phyloP scores from a whole-genome alignment of 2,888 invertebrate genomes.

The Nomada fucata region DNA sequence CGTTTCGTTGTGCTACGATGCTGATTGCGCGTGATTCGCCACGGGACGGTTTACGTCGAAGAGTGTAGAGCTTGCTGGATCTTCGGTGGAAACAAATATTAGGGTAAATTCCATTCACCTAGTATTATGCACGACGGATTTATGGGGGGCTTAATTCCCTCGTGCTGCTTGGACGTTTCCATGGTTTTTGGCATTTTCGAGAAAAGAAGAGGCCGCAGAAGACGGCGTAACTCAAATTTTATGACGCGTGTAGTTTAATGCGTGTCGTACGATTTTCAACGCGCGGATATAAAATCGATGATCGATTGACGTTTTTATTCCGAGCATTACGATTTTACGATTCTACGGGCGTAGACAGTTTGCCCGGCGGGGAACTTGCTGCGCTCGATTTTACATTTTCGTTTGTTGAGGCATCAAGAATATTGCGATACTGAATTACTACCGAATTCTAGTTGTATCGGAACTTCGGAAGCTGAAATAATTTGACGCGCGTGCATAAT shows the following conservation, averaged over 20 bases:
- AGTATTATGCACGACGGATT: slow-evolving; percentile 42
- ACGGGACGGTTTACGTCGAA: too few relatives aligned
- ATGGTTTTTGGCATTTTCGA: not conserved
- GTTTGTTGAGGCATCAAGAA: not conserved
- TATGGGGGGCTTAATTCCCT: slow-evolving; percentile 49
- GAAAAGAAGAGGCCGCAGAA: slow-evolving; percentile 10
- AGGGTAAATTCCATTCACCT: too few relatives aligned
- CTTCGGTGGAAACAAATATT: too few relatives aligned
- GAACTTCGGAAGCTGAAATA: not conserved
- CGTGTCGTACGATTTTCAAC: slow-evolving; percentile 43
- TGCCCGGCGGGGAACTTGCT: not conserved
- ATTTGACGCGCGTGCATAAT: not conserved
- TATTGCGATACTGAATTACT: not conserved
- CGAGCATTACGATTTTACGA: slow-evolving; percentile 59
- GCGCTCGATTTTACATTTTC: not conserved
- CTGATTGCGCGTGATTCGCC: too few relatives aligned
- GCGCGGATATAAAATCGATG: slow-evolving; percentile 62
- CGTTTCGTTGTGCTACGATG: not conserved
- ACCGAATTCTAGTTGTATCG: not conserved
- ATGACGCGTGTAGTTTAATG: slow-evolving; percentile 49
- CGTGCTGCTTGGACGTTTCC: slow-evolving; percentile 17
- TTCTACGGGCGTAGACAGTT: slow-evolving; percentile 14
- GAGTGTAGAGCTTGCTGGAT: too few relatives aligned
- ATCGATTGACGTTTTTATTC: slow-evolving; percentile 69
- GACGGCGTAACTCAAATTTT: slow-evolving; percentile 61